Evolutionary conservation across 1,140 invertebrate genomes (phyloP).

Genomic region (Papilio machaon): DNA sequence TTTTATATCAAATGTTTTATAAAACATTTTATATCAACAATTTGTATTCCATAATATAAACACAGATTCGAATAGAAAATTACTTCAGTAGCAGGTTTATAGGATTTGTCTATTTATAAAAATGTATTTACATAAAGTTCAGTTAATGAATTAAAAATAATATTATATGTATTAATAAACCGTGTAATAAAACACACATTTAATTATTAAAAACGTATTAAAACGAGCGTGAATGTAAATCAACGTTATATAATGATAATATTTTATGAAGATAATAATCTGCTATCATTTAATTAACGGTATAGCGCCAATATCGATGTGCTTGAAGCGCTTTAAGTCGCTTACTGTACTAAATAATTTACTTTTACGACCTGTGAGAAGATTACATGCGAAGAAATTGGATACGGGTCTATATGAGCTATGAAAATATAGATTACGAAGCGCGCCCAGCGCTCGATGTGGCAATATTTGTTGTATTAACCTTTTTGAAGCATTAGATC

Average conservation of each 20-base stretch:
- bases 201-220: neutral
- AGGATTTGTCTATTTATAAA: neutral
- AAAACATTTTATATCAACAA: too few species aligned
- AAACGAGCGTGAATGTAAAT: neutral
- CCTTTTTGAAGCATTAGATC: slow-evolving; percentile 11
- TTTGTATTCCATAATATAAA: neutral
- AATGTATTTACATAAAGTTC: neutral
- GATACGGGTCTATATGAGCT: slow-evolving; percentile 40
- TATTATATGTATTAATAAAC: neutral
- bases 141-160: neutral
- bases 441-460: neutral
- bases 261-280: slow-evolving; percentile 23
- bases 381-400: slow-evolving; percentile 51
- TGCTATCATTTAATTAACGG: slow-evolving; percentile 11
- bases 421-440: slow-evolving; percentile 30
- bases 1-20: neutral
- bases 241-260: slow-evolving; percentile 5
- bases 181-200: neutral
- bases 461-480: slow-evolving; percentile 32
- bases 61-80: too few species aligned
- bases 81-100: neutral
- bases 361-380: slow-evolving; percentile 54
- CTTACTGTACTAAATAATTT: slow-evolving; percentile 49
- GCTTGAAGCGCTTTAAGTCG: slow-evolving; percentile 36
- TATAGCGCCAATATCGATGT: neutral